Conservation (phyloP, 2,113 vertebrate genomes). For the Onychorhynchus coronatus region DNA sequence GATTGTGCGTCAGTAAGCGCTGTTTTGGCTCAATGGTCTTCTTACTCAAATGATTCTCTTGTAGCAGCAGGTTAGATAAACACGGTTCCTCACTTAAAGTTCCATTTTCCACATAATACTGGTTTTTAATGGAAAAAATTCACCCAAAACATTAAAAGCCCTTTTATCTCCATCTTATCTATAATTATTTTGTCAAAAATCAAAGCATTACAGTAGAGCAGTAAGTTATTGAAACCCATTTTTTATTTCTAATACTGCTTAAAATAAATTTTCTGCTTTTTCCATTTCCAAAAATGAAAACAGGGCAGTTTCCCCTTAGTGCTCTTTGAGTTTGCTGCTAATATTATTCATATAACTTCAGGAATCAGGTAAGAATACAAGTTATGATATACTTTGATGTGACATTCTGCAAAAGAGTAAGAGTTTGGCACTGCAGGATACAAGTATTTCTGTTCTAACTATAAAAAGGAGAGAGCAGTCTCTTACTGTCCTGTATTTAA, state of each 20-base stretch:
- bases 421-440: background rate
- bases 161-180: background rate
- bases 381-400: background rate
- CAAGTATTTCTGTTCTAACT: background rate
- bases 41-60: background rate
- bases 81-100: background rate
- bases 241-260: background rate
- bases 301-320: background rate
- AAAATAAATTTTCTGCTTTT: background rate
- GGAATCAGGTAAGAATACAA: background rate
- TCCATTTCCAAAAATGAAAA: background rate
- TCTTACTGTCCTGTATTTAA: background rate
- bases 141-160: background rate
- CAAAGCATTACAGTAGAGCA: background rate
- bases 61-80: background rate
- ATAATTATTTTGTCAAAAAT: background rate
- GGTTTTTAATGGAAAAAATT: background rate
- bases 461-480: background rate
- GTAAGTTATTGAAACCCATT: background rate
- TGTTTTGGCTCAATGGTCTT: background rate
- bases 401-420: background rate
- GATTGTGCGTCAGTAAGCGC: background rate
- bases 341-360: background rate
- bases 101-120: background rate
- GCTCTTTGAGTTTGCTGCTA: background rate